phyloP scores from a whole-genome alignment of 2,113 vertebrate species.

The Regulus satrapa region DNA sequence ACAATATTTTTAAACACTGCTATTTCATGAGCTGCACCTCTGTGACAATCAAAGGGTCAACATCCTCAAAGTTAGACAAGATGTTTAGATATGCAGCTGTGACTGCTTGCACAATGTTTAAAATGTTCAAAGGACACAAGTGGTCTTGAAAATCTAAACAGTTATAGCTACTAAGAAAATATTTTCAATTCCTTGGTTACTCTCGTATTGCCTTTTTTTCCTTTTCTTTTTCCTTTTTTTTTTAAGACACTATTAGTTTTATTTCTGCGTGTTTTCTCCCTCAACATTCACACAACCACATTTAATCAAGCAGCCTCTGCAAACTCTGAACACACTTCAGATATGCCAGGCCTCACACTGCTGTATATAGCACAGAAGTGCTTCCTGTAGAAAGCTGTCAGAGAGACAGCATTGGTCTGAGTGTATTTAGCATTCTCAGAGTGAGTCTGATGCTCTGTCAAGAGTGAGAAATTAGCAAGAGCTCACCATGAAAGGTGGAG shows the following conservation, averaged over 20 bases:
- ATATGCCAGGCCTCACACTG: neutral
- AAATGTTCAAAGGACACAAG: neutral
- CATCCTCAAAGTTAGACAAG: neutral
- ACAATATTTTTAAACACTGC: neutral
- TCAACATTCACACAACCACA: neutral
- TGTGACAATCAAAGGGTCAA: neutral
- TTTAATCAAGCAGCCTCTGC: neutral
- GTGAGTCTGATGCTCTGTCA: neutral
- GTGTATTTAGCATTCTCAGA: neutral
- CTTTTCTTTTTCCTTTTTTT: neutral
- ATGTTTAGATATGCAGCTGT: neutral
- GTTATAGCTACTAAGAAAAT: neutral
- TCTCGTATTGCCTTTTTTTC: fast-evolving
- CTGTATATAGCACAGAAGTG: neutral
- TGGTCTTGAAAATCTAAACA: neutral
- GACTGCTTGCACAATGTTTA: neutral
- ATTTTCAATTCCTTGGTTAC: neutral
- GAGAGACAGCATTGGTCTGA: neutral
- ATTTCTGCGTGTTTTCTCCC: neutral
- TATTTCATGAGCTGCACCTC: neutral
- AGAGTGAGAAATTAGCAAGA: neutral
- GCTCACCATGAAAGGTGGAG: neutral
- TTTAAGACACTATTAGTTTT: neutral
- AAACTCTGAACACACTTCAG: neutral
- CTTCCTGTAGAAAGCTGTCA: neutral